Evolutionary conservation across 2,113 vertebrate genomes (phyloP), one percentile per base, ranked within the genome.

Genomic region (Buteo buteo): DNA sequence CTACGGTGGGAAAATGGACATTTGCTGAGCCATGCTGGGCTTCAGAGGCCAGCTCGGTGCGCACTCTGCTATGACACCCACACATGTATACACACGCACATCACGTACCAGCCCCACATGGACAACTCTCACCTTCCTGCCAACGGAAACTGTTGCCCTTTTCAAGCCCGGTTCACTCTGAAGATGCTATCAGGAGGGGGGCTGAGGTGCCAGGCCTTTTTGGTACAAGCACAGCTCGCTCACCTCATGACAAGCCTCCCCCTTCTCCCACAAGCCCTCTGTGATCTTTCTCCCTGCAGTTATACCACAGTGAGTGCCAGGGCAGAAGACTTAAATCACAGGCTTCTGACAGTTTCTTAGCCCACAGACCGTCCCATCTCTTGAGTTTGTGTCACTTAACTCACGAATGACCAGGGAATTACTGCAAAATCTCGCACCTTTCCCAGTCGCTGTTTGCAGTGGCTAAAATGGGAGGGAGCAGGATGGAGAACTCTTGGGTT

Each of bases 131-230:
- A 9, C 91, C 78, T 90, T 88, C 91, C 85, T 94, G 85, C 76
- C 89, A 90, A 6, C 9, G 89, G 97, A 97, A 97, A 97, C 84
- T 4, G 5, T 90, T 94, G 87, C 93, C 71, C 93, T 97, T 96
- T 97, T 55, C 58, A 50, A 90, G 87, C 66, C 58, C 54, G n/a
- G 42, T 47, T 91, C 2, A 0, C 71, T 82, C 81, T 94, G 78
- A 91, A 95, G 96, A 95, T 94, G 86, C 50, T 95, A 80, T 96
- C 96, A 96, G 89, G 49, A 93, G 42, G 38, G 21, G 52, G 57
- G 59, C 44, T 78, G 67, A 70, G 62, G 62, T 19, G 69, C 50
- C 78, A 87, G 64, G 32, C 24, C 72, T 91, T n/a, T 49, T 84
- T 6, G 29, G 29, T 73, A 66, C n/a, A 38, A 28, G 45, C 42